phyloP scores from a whole-genome alignment of 1,140 invertebrate genomes.

The Apolygus lucorum region DNA sequence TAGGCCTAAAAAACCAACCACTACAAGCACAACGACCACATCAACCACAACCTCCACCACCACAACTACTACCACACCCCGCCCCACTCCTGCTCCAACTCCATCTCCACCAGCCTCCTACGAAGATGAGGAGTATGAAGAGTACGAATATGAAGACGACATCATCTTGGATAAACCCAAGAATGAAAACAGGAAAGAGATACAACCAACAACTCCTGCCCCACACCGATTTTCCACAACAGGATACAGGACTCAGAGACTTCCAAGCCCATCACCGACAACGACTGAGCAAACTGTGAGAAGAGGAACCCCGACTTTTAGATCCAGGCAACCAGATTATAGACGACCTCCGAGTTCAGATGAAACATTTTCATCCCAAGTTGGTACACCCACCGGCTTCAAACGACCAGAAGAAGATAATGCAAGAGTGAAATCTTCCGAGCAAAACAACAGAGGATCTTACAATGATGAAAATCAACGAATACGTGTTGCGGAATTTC shows the following conservation, averaged over 20 bases:
- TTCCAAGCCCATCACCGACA: conserved; percentile 9
- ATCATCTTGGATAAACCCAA: not conserved
- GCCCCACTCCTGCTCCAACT: not conserved
- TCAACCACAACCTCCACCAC: conserved; percentile 14
- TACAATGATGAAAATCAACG: too few relatives aligned
- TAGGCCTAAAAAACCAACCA: conserved; percentile 7
- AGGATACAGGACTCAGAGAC: conserved; percentile 17
- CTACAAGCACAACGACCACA: conserved; percentile 4
- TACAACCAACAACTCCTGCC: conserved; percentile 16
- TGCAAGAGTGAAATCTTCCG: too few relatives aligned
- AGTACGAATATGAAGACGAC: conserved; percentile 28
- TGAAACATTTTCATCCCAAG: conserved; percentile 18
- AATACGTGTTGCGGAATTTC: too few relatives aligned
- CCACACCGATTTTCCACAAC: conserved; percentile 23
- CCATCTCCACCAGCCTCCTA: not conserved
- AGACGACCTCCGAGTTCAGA: conserved; percentile 4
- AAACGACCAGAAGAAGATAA: conserved; percentile 18
- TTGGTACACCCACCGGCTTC: conserved; percentile 20
- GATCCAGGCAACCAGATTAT: conserved; percentile 16
- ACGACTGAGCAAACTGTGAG: not conserved
- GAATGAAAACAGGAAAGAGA: not conserved
- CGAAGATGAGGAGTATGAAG: conserved; percentile 29
- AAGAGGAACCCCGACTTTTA: not conserved
- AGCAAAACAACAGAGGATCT: too few relatives aligned
- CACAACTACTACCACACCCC: conserved; percentile 11